phyloP scores from a whole-genome alignment of 2,113 vertebrate species.

The Paradoxurus hermaphroditus region DNA sequence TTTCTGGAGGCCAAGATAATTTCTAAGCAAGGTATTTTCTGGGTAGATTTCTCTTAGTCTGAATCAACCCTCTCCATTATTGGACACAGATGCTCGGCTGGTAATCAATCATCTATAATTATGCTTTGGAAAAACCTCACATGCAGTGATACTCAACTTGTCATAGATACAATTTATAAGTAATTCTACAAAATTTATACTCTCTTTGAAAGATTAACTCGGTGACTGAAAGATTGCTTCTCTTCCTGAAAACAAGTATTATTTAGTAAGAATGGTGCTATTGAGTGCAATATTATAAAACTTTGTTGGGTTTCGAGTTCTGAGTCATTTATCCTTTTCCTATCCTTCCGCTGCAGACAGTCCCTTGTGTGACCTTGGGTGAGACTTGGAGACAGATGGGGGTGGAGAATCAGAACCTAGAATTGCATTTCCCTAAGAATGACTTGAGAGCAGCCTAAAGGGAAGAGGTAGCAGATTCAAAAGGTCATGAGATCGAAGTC shows the following conservation, averaged over 20 bases:
- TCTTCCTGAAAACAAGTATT: neutral
- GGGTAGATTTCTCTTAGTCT: neutral
- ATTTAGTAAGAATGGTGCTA: neutral
- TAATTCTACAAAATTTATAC: constrained; percentile 12
- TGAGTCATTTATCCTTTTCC: neutral
- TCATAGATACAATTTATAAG: constrained; percentile 9
- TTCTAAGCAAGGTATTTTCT: neutral
- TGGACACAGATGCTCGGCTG: neutral
- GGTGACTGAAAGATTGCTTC: neutral
- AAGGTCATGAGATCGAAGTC: neutral
- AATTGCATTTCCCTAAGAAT: neutral
- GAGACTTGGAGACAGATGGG: neutral
- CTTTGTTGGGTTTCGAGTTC: neutral
- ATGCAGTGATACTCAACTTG: neutral
- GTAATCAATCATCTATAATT: neutral
- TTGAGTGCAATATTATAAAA: neutral
- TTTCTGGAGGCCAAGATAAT: neutral
- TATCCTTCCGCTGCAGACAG: neutral
- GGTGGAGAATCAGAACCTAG: neutral
- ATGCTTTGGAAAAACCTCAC: neutral
- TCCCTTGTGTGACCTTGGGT: neutral
- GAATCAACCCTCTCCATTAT: neutral
- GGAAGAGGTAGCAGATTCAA: neutral
- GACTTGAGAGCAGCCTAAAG: neutral
- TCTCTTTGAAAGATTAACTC: constrained; percentile 31